A percentile compares a stretch with the other conserved stretches of the same genome.
phyloP scores from a whole-genome alignment of 2,888 invertebrate genomes.

The Germaria angustata region DNA sequence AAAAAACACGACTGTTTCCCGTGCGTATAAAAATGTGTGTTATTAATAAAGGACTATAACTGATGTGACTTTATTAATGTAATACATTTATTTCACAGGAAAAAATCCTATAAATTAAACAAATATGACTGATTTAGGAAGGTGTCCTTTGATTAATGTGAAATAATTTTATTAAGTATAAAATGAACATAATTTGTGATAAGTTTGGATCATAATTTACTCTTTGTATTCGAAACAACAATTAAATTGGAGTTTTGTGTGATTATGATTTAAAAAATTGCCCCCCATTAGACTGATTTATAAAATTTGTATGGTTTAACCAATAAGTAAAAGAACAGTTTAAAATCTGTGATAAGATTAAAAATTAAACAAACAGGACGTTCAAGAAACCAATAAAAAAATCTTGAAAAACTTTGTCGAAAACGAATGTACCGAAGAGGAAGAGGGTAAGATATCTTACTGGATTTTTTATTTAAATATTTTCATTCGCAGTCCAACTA shows the following conservation, averaged over 20 bases:
- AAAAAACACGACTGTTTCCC: not conserved
- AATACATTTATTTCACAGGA: slow-evolving; percentile 35
- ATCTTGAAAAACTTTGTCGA: not conserved
- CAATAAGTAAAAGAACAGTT: slow-evolving; percentile 51
- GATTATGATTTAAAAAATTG: slow-evolving; percentile 57
- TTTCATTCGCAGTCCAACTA: too few relatives aligned
- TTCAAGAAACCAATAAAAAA: not conserved
- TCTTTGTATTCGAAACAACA: slow-evolving; percentile 13
- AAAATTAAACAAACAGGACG: not conserved
- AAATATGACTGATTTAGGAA: slow-evolving; percentile 55
- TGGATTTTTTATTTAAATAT: not conserved
- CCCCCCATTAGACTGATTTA: slow-evolving; percentile 63
- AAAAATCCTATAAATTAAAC: slow-evolving; percentile 26
- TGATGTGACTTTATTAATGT: slow-evolving; percentile 61
- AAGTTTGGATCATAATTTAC: slow-evolving; percentile 40
- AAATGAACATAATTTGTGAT: slow-evolving; percentile 64
- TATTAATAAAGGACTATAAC: slow-evolving; percentile 32
- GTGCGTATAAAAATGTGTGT: not conserved
- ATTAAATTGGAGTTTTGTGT: slow-evolving; percentile 62
- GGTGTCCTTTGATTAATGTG: slow-evolving; percentile 50
- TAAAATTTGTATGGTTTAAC: slow-evolving; percentile 58
- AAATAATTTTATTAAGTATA: slow-evolving; percentile 43
- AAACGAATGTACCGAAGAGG: slow-evolving; percentile 27
- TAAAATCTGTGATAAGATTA: slow-evolving; percentile 61
- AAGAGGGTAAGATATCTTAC: slow-evolving; percentile 7